A percentile compares a stretch with the other conserved stretches of the same genome.
phyloP scores from a whole-genome alignment of 1,140 invertebrate species.

The Antheraea mylitta region DNA sequence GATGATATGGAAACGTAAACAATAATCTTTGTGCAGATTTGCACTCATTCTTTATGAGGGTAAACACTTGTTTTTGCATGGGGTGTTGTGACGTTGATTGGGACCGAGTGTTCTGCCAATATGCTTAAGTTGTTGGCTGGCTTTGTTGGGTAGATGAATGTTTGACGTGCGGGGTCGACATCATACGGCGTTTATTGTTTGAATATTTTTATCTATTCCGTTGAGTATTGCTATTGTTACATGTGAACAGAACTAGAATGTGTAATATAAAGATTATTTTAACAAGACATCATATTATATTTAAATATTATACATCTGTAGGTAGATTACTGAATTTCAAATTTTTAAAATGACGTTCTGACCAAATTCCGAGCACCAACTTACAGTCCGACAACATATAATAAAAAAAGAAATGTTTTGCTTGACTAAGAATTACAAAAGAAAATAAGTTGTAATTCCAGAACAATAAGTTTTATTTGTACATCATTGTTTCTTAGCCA shows the following conservation, averaged over 20 bases:
- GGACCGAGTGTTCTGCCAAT: constrained; percentile 70
- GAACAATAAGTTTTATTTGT: too few species aligned
- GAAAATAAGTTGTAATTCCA: too few species aligned
- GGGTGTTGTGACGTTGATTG: constrained; percentile 71
- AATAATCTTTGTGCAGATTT: constrained; percentile 74
- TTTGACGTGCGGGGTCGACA: constrained; percentile 42
- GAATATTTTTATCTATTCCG: constrained; percentile 22
- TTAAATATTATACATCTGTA: too few species aligned
- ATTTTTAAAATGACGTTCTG: too few species aligned
- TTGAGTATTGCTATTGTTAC: constrained; percentile 7
- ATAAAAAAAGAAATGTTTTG: too few species aligned
- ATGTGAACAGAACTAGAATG: neutral
- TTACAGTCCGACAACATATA: too few species aligned
- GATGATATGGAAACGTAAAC: constrained; percentile 69
- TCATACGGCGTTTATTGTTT: constrained; percentile 29
- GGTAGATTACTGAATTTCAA: too few species aligned
- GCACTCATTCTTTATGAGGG: constrained; percentile 72
- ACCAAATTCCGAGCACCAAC: too few species aligned
- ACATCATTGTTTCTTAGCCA: too few species aligned
- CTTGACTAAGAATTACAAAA: too few species aligned
- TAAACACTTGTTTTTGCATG: constrained; percentile 65
- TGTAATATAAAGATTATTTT: too few species aligned
- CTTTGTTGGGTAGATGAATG: constrained; percentile 69
- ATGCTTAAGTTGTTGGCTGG: constrained; percentile 64
- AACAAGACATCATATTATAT: too few species aligned